Base-by-base conservation (phyloP, 1,140 invertebrate genomes). In the Scaptomyza graminum region DNA sequence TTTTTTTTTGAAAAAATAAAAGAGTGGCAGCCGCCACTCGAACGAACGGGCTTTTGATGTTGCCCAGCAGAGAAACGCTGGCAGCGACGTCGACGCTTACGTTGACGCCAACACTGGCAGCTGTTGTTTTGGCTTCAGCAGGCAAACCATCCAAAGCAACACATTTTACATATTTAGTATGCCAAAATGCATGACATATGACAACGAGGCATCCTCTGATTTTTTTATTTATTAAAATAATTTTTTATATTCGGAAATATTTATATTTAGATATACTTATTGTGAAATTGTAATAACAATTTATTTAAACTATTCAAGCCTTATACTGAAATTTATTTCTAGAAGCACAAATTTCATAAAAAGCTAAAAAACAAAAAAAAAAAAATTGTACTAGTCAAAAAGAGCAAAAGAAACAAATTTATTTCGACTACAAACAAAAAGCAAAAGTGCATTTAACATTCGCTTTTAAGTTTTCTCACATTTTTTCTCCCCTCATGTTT, bases 1-100 rank as follows among this genome's bases (percentile, higher is more conserved):
- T 67, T 88, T 76, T 31, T 31, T 34, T 34, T 9, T 34, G 8
- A 11, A 34, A 34, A 34, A 34, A 34, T 9, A n/a, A n/a, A 75
- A 87, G 78, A 82, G 82, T 87, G 82, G 82, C 82, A 88, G 82
- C 74, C 74, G 74, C 75, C 78, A 88, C 75, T 82, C 56, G 82
- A 77, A 74, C 63, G 60, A 77, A 74, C 63, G 64, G 74, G 74
- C 75, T 87, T 87, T 87, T 88, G 78, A 87, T 70, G 83, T 88
- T 79, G 79, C 65, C 75, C 75, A 79, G 64, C 34, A 47, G 31
- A 34, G 31, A 34, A 56, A 41, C 52, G 44, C 44, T 72, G 62
- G 67, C 67, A 57, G 67, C 67, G 51, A 59, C 51, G 62, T 43
- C 49, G 28, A 47, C 60, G 61, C 39, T 39, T 5, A 39, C n/a